Evolutionary conservation across 2,888 invertebrate species (phyloP).

Genomic region (Slavum lentiscoides): DNA sequence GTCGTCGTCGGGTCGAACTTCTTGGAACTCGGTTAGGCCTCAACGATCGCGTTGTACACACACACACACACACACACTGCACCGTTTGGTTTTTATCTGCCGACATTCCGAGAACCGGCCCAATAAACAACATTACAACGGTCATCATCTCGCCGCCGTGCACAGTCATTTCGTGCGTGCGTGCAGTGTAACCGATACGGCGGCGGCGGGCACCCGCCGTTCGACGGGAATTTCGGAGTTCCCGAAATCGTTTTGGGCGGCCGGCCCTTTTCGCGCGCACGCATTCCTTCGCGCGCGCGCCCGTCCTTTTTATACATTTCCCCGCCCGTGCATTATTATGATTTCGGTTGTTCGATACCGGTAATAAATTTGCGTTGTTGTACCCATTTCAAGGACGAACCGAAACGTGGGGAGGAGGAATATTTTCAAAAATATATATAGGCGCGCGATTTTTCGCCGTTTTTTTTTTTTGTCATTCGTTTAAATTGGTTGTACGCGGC

Average conservation of each 20-base stretch:
- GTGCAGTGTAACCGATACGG: slow-evolving; percentile 30
- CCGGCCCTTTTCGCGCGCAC: slow-evolving; percentile 20
- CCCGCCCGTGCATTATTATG: no score
- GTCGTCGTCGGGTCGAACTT: slow-evolving; percentile 20
- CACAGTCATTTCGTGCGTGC: slow-evolving; percentile 7
- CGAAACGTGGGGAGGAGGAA: no score
- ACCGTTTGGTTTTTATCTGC: slow-evolving; percentile 46
- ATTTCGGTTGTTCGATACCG: not conserved
- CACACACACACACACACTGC: not conserved
- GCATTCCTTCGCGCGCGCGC: slow-evolving; percentile 5
- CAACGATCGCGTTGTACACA: not conserved
- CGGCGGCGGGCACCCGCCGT: not conserved
- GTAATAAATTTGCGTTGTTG: not conserved
- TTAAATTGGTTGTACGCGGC: no score
- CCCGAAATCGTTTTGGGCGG: slow-evolving; percentile 20
- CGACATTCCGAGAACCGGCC: slow-evolving; percentile 53
- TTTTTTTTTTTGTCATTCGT: no score
- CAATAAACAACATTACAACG: slow-evolving; percentile 51
- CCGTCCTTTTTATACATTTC: not conserved
- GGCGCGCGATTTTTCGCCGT: no score
- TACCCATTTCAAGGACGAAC: no score
- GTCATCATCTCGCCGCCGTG: slow-evolving; percentile 40
- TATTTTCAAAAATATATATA: no score
- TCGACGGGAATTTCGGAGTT: slow-evolving; percentile 22
- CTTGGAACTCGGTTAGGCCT: slow-evolving; percentile 35